Evolutionary conservation across 2,113 vertebrate species (phyloP), one percentile per base, ranked within the genome.

Genomic region (Pollachius pollachius): DNA sequence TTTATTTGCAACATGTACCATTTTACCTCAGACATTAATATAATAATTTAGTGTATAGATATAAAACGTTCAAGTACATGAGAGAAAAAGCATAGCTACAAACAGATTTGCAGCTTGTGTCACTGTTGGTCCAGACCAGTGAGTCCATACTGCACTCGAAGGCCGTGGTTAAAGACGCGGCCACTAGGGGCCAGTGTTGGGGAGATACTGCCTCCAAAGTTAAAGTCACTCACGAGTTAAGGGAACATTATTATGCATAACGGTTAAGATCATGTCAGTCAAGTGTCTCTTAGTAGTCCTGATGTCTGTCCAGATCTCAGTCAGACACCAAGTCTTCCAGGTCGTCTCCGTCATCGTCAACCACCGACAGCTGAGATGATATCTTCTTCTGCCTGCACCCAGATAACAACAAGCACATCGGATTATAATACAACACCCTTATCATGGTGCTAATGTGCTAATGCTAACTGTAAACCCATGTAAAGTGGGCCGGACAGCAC

Each of bases 381-480:
- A 89, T 92, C 70, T 76, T 89, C 68, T 81, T 91, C 2, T 86
- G 88, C 67, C 90, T 92, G 77, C 58, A 69, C 8, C n/a, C 1
- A 9, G 52, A 70, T 15, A 58, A 34, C 58, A 15, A 57, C 41
- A 12, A 48, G 12, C 12, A 48, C 41, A 48, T 48, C 41, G 2
- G 11, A 9, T 48, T 48, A 48, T 48, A 48, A 48, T 48, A 48
- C 41, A 48, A 48, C 41, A 48, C 41, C 41, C 41, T 48, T 48
- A 48, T 13, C 12, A 48, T 48, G 1, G 41, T 48, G 41, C 12
- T 48, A 48, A 48, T 48, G 41, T 34, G 6, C 30, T 34, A 7
- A 7, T 34, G 30, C 30, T 23, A 41, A 41, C 37, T 48, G 41
- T 48, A 12, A 48, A 48, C 6, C 11, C 8, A 48, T 48, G 41